These are phyloP conservation scores for Lamprotornis superbus DNA, from an alignment of 2,113 vertebrate genomes.

Conservation along the genomic window DNA sequence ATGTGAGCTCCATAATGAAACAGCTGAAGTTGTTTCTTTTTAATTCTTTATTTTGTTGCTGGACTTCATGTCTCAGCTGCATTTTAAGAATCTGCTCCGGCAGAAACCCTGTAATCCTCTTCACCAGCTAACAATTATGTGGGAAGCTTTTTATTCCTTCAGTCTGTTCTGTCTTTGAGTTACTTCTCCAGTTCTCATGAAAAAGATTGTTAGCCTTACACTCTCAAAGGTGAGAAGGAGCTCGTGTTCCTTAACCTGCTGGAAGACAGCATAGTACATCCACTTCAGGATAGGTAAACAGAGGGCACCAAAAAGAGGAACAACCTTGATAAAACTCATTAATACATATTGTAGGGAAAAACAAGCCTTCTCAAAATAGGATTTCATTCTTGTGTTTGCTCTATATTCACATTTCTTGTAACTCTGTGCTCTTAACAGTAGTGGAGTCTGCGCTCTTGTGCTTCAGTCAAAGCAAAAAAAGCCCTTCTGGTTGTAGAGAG, in stretches of 20 bases:
- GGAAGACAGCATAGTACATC: not conserved
- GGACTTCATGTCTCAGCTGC: not conserved
- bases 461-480: not conserved
- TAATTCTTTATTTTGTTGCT: not conserved
- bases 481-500: not conserved
- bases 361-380: not conserved
- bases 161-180: not conserved
- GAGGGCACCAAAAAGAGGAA: not conserved
- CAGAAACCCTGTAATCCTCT: not conserved
- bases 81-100: not conserved
- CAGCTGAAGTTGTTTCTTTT: not conserved
- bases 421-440: not conserved
- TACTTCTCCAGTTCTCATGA: not conserved
- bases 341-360: not conserved
- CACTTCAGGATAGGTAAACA: not conserved
- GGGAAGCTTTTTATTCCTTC: not conserved
- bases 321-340: not conserved
- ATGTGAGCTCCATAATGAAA: not conserved
- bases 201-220: not conserved
- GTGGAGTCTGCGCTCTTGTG: not conserved
- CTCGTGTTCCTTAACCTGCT: not conserved
- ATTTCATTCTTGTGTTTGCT: not conserved
- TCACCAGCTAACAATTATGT: not conserved
- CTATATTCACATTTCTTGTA: not conserved
- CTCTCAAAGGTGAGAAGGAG: not conserved